Evolutionary conservation across 1,140 invertebrate genomes (phyloP).

Genomic region (Trichonephila clavata): DNA sequence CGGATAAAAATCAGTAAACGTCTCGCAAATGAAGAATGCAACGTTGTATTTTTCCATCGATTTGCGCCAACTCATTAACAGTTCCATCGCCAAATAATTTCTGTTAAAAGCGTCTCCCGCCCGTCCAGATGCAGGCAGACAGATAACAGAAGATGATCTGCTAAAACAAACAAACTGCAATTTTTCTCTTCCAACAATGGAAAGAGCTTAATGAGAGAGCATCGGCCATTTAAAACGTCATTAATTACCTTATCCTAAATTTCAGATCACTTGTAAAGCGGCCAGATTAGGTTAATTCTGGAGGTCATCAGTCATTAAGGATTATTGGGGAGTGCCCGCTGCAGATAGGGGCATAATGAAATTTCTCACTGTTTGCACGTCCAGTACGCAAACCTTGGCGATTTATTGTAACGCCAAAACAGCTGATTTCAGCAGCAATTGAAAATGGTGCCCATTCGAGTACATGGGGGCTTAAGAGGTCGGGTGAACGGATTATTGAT

Average conservation of each 20-base stretch:
- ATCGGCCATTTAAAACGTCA: slow-evolving; percentile 48
- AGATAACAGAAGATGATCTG: slow-evolving; percentile 33
- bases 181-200: background rate
- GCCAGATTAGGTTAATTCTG: slow-evolving; percentile 57
- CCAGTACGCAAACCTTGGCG: too few species aligned
- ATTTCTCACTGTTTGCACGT: background rate
- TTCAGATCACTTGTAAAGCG: slow-evolving; percentile 27
- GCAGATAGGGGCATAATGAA: slow-evolving; percentile 48
- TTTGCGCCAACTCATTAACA: background rate
- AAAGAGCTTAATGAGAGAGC: slow-evolving; percentile 12
- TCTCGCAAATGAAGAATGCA: too few species aligned
- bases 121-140: slow-evolving; percentile 20
- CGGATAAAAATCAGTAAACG: too few species aligned
- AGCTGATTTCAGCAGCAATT: background rate
- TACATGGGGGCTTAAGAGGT: too few species aligned
- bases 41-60: background rate
- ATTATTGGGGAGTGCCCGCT: slow-evolving; percentile 31
- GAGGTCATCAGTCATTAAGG: slow-evolving; percentile 60
- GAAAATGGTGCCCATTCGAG: background rate
- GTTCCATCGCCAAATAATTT: background rate
- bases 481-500: slow-evolving; percentile 11
- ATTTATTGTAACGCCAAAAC: too few species aligned
- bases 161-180: slow-evolving; percentile 31
- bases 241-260: slow-evolving; percentile 45
- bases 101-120: background rate